Base-by-base conservation (phyloP, 2,888 invertebrate genomes). In the Phengaris arion region DNA sequence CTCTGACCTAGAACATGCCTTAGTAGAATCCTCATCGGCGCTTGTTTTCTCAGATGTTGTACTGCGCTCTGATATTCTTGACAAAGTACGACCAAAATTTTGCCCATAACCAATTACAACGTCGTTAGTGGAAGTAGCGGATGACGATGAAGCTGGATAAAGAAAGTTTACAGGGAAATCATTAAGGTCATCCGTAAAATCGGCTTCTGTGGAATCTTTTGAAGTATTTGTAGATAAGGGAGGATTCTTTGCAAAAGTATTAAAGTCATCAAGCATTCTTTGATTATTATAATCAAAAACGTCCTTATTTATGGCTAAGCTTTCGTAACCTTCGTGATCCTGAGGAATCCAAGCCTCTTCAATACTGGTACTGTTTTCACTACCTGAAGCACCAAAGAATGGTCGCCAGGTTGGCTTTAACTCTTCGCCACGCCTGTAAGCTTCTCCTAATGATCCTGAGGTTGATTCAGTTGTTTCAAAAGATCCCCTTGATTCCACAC, bases 21-120 rank as follows among this genome's bases (percentile, higher is more conserved):
- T 97, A 52, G 97, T 97, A 0, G 97, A 96, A 90, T 97, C 97
- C 85, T 97, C 97, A 82, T 97, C 96, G 78, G 97, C 96, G 83
- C 97, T 97, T 3, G 97, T 97, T 87, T 97, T 97, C 85, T 97
- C 97, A 0, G 97, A 97, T 12, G 97, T 97, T 10, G 98, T 98
- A 80, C 97, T 98, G 68, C 97, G 94, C 89, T 98, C 98, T 0
- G 97, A 98, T 84, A 98, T 98, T 78, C 98, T 94, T 0, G 97
- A 97, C 51, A 98, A 92, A 0, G 98, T 98, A 68, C 98, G 94
- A 0, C 96, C 95, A 88, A 97, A 97, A 69, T 96, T 96, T 77
- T 96, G 95, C 8, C 96, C 96, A 82, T 96, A 96, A 9, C 96
- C 96, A 72, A 95, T 94, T 74, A 96, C 94, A 70, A 96, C 95